Conservation (phyloP, 64 coral and sea anemone genomes). For the Acropora tenuis region DNA sequence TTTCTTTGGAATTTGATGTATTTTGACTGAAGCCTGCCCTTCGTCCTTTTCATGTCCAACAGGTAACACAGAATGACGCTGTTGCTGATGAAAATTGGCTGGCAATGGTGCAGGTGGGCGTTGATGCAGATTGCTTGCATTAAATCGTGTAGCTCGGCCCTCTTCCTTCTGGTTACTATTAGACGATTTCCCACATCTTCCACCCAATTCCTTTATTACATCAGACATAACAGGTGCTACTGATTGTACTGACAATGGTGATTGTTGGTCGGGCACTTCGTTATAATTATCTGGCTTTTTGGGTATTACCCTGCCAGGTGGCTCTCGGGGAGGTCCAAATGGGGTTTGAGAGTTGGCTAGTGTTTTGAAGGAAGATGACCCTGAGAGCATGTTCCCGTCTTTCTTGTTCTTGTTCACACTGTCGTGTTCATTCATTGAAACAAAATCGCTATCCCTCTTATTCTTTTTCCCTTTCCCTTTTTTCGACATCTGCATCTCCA, state of each 20-base stretch:
- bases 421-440: conserved; percentile 23
- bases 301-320: conserved; percentile 37
- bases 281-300: conserved; percentile 21
- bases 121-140: background rate
- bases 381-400: conserved; percentile 36
- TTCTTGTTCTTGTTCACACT: conserved; percentile 37
- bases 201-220: conserved; percentile 59
- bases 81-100: conserved; percentile 4
- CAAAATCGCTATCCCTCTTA: conserved; percentile 27
- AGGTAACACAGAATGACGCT: background rate
- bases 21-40: background rate
- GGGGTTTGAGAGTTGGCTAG: conserved; percentile 46
- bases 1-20: conserved; percentile 9
- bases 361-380: conserved; percentile 59
- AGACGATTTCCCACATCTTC: conserved; percentile 6
- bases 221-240: conserved; percentile 13
- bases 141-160: background rate
- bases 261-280: background rate
- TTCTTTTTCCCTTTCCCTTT: conserved; percentile 73
- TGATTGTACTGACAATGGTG: background rate
- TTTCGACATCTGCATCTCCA: conserved; percentile 76
- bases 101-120: conserved; percentile 41
- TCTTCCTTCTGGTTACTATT: background rate
- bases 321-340: conserved; percentile 76
- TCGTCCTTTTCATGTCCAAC: conserved; percentile 11